These are phyloP conservation scores for Hedya salicella DNA, from an alignment of 2,888 invertebrate species.

Conservation along the genomic window DNA sequence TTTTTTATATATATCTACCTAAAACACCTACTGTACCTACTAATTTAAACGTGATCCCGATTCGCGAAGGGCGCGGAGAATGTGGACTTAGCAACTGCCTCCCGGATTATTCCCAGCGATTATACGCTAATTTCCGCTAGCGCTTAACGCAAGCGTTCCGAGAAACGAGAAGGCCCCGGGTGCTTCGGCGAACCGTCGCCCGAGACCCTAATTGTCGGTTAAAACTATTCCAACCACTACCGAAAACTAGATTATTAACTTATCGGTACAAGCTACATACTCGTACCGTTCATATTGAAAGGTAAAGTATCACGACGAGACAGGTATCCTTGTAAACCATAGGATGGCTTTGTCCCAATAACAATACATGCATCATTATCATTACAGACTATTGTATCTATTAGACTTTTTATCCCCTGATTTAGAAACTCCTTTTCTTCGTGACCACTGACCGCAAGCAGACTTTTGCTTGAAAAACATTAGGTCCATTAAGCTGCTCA, in stretches of 20 bases:
- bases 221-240: constrained; percentile 33
- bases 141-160: constrained; percentile 33
- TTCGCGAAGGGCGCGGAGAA: constrained; percentile 16
- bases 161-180: constrained; percentile 22
- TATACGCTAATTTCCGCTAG: constrained; percentile 42
- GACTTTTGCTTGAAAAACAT: too few species aligned
- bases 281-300: constrained; percentile 21
- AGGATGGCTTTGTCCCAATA: too few species aligned
- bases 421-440: too few species aligned
- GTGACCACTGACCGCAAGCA: too few species aligned
- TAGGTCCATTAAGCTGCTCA: too few species aligned
- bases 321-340: too few species aligned
- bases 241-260: constrained; percentile 39
- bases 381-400: too few species aligned
- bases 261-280: constrained; percentile 19
- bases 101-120: constrained; percentile 38
- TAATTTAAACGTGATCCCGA: constrained; percentile 7
- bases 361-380: too few species aligned
- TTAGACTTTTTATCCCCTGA: too few species aligned
- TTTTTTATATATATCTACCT: too few species aligned
- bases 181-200: constrained; percentile 32
- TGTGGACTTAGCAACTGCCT: constrained; percentile 21
- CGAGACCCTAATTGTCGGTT: constrained; percentile 38
- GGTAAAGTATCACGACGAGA: too few species aligned
- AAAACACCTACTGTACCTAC: too few species aligned